These are phyloP conservation scores for Porites divaricata DNA, from an alignment of 92 coral and sea anemone species.

Conservation along the genomic window DNA sequence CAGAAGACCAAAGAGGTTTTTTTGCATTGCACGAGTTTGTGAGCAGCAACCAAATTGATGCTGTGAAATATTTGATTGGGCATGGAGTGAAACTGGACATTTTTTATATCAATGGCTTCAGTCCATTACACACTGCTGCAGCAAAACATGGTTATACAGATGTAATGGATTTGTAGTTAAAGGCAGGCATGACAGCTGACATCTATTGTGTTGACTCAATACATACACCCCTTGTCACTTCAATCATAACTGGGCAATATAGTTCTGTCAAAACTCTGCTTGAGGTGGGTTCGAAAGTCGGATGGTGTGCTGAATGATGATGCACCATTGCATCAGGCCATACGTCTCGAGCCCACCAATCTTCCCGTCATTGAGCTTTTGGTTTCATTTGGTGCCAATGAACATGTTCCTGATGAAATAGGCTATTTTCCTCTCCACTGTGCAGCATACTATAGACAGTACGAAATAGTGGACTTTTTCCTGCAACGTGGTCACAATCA, in stretches of 20 bases:
- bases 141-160: slow-evolving; percentile 37
- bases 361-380: slow-evolving; percentile 35
- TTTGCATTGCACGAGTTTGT: slow-evolving; percentile 36
- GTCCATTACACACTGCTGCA: slow-evolving; percentile 53
- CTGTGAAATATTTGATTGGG: slow-evolving; percentile 19
- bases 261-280: slow-evolving; percentile 35
- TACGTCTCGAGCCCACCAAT: slow-evolving; percentile 42
- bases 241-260: slow-evolving; percentile 37
- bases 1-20: slow-evolving; percentile 35
- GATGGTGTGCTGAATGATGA: slow-evolving; percentile 42
- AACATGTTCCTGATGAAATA: slow-evolving; percentile 42
- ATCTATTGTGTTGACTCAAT: slow-evolving; percentile 8
- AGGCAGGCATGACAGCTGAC: slow-evolving; percentile 30
- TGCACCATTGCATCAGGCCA: slow-evolving; percentile 43
- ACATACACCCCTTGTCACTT: slow-evolving; percentile 48
- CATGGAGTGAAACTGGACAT: slow-evolving; percentile 33
- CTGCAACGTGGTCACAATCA: slow-evolving; percentile 41
- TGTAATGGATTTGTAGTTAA: slow-evolving; percentile 35
- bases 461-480: slow-evolving; percentile 27
- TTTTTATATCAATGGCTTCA: slow-evolving; percentile 35
- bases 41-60: slow-evolving; percentile 24
- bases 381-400: slow-evolving; percentile 42
- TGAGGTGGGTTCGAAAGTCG: slow-evolving; percentile 36
- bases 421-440: slow-evolving; percentile 47
- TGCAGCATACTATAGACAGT: slow-evolving; percentile 46